A percentile compares a stretch with the other conserved stretches of the same genome.
phyloP scores from a whole-genome alignment of 2,113 vertebrate species.

The Microtus montanus region DNA sequence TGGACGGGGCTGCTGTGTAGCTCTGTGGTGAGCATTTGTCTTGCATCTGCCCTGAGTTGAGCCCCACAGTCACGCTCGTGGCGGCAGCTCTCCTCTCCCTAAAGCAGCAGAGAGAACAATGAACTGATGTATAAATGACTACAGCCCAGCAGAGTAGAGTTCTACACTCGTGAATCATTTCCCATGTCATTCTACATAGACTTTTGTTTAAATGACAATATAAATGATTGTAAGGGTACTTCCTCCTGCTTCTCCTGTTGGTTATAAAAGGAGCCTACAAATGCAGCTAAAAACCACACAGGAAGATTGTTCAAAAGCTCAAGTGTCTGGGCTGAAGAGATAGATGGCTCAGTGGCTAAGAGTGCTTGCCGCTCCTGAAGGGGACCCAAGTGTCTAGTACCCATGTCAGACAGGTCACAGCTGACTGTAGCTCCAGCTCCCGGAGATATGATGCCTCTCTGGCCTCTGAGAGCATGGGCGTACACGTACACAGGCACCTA shows the following conservation, averaged over 20 bases:
- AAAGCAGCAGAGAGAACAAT: not conserved
- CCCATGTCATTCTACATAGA: not conserved
- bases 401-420: not conserved
- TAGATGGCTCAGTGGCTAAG: not conserved
- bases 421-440: not conserved
- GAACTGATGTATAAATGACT: not conserved
- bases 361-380: not conserved
- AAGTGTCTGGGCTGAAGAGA: not conserved
- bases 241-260: not conserved
- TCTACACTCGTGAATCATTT: not conserved
- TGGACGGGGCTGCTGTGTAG: not conserved
- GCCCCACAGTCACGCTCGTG: no score
- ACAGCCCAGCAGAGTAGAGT: not conserved
- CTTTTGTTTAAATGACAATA: not conserved
- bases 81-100: not conserved
- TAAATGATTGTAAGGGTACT: not conserved
- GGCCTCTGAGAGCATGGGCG: not conserved
- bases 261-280: not conserved
- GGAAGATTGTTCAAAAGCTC: not conserved
- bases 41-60: not conserved
- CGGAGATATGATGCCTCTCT: not conserved
- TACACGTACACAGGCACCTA: not conserved
- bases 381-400: not conserved
- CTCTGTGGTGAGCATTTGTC: not conserved
- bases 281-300: constrained; percentile 21